Evolutionary conservation across 2,888 invertebrate species (phyloP).

Genomic region (Erannis defoliaria): DNA sequence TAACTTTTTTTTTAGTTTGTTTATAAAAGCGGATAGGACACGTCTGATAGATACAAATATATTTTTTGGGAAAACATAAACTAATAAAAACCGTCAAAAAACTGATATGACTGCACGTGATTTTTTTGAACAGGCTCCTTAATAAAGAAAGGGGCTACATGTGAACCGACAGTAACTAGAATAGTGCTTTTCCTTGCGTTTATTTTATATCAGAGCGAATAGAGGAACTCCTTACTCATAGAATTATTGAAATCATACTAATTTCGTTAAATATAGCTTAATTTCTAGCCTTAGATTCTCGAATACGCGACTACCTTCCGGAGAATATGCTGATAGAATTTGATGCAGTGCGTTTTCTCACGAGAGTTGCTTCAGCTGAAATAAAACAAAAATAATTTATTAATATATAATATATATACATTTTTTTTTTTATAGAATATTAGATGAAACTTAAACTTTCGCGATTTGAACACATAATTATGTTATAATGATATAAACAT

Average conservation of each 20-base stretch:
- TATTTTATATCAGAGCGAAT: background rate
- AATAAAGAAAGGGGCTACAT: background rate
- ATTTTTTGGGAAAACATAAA: too few relatives aligned
- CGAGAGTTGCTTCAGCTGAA: slow-evolving; percentile 90
- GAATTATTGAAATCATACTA: slow-evolving; percentile 3
- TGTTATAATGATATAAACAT: too few relatives aligned
- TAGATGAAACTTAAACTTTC: too few relatives aligned
- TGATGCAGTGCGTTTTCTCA: slow-evolving; percentile 90
- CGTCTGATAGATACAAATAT: too few relatives aligned
- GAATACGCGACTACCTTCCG: slow-evolving; percentile 87
- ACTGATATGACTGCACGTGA: too few relatives aligned
- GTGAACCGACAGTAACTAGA: background rate
- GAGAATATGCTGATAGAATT: slow-evolving; percentile 92
- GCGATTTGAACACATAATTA: too few relatives aligned
- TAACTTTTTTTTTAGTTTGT: too few relatives aligned
- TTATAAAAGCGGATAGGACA: too few relatives aligned
- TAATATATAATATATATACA: background rate
- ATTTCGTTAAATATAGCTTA: slow-evolving; percentile 17
- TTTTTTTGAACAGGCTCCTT: too few relatives aligned
- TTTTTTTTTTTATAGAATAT: too few relatives aligned
- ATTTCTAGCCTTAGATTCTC: slow-evolving; percentile 38
- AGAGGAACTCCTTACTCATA: slow-evolving; percentile 9
- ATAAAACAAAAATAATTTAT: slow-evolving; percentile 50
- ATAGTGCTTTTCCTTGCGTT: background rate
- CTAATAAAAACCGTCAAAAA: too few relatives aligned